Evolutionary conservation across 2,113 vertebrate species (phyloP), one percentile per base, ranked within the genome.

Genomic region (Meleagris gallopavo): DNA sequence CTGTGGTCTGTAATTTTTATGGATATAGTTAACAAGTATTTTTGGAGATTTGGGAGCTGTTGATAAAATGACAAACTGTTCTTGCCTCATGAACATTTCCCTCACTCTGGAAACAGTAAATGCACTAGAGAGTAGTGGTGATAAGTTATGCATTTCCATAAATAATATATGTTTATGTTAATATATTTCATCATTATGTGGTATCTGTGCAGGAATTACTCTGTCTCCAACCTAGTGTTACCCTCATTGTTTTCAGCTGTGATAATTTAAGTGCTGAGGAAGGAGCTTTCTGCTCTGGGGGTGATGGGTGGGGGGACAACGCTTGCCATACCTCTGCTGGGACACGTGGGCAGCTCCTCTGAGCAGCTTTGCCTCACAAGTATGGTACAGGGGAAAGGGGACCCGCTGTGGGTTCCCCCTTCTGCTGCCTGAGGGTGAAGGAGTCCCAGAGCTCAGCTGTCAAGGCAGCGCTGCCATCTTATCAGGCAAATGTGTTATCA

Each of bases 1-100:
- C 93, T 84, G 73, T 88, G 88, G 90, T 88, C 95, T 97, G 70
- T 97, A 97, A 96, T 96, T 97, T 91, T 96, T 90, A 94, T 94
- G 86, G 86, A 88, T 88, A 66, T 64, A 94, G 88, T 97, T 95
- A 60, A 89, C 36, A 92, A 95, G 89, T 97, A 95, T 95, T 94
- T 90, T 95, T 91, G 60, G 93, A 86, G 36, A 29, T 66, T 94
- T 91, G 88, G 92, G 84, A 93, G 64, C 77, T 94, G 87, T 90
- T 96, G 96, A 96, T 96, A 93, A 94, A 93, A 96, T 93, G 74
- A 85, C 89, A 93, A 90, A 92, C 71, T 92, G 24, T 76, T 95
- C 83, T 52, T 2, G 1, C 62, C 94, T 83, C 85, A 7, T 6
- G 15, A 88, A 61, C 92, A 55, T 81, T 90, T 88, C 60, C 73